Base-by-base conservation (phyloP, 2,113 vertebrate species). In the Cyrtonyx montezumae region DNA sequence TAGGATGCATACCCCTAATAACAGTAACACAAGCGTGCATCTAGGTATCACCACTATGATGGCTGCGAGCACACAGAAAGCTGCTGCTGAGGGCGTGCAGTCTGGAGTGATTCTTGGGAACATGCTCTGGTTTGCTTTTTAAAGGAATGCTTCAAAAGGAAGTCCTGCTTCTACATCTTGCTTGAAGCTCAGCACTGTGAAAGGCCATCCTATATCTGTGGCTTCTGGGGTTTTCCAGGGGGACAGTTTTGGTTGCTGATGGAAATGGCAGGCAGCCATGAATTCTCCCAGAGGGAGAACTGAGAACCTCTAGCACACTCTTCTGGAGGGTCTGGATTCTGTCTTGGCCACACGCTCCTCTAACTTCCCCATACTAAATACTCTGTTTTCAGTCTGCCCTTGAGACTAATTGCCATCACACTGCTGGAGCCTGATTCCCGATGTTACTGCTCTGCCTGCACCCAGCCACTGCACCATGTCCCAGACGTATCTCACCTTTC, bases 401-500 rank as follows among this genome's bases (percentile, higher is more conserved):
- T 48, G 58, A 61, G 18, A n/a, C 36, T 71, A 15, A 36, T 9
- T 65, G 32, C 42, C 62, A 59, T 45, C 66, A 28, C 23, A 19
- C 26, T 1, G 2, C 26, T 1, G 1, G 14, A 59, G 55, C 58
- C 43, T 48, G 18, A 18, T 32, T 94, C 62, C 84, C n/a, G 30
- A 42, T 79, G 11, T 13, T 46, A 14, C 26, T 42, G 9, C 3
- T 4, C 34, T 8, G 5, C 49, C 51, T 70, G 30, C 55, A 30
- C 81, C 59, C 63, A 88, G 46, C 17, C 74, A 26, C 3, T 0
- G 10, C 73, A 13, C 13, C 20, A 65, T 30, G 51, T 30, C 46
- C 88, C 48, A 58, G 14, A 13, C 55, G 48, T 26, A 9, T 51
- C 96, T 94, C 97, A 99, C 99, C 98, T 99, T 99, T 30, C 97